Percentiles rank a stretch among this genome's conserved stretches.
phyloP scores from a whole-genome alignment of 2,888 invertebrate genomes.

The Nematopogon swammerdamellus region DNA sequence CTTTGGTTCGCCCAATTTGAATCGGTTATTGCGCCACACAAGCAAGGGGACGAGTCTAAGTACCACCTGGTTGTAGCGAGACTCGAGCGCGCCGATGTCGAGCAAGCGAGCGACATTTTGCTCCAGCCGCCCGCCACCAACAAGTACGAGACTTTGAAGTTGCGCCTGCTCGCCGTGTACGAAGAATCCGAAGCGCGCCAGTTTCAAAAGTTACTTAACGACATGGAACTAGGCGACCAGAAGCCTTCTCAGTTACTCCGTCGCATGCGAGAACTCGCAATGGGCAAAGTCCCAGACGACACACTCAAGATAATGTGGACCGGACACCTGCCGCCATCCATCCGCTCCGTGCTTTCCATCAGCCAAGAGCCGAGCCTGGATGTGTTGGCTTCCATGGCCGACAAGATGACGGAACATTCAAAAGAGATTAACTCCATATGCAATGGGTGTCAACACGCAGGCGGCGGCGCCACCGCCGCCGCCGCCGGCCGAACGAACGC shows the following conservation, averaged over 20 bases:
- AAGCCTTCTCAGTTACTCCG: constrained; percentile 10
- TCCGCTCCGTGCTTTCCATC: not conserved
- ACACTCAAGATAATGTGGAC: constrained; percentile 9
- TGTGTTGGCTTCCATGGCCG: no score
- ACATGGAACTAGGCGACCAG: constrained; percentile 11
- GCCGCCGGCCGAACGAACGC: no score
- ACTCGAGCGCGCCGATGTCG: constrained; percentile 11
- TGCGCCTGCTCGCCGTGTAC: constrained; percentile 3
- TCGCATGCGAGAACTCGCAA: constrained; percentile 9
- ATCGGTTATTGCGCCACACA: not conserved
- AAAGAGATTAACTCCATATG: no score
- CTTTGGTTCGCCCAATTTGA: constrained; percentile 10
- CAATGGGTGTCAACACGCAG: no score
- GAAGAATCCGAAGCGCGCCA: not conserved
- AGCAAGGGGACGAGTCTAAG: constrained; percentile 6
- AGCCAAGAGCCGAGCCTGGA: no score
- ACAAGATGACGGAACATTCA: no score
- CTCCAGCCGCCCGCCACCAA: constrained; percentile 7
- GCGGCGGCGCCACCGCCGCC: no score
- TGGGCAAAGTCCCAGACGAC: constrained; percentile 7
- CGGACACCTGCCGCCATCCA: not conserved
- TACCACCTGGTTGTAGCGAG: constrained; percentile 12
- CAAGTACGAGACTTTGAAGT: constrained; percentile 10
- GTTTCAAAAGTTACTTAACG: constrained; percentile 8
- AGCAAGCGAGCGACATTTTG: constrained; percentile 14